Conservation (phyloP, 2,888 invertebrate species). For the Catocala sponsa region DNA sequence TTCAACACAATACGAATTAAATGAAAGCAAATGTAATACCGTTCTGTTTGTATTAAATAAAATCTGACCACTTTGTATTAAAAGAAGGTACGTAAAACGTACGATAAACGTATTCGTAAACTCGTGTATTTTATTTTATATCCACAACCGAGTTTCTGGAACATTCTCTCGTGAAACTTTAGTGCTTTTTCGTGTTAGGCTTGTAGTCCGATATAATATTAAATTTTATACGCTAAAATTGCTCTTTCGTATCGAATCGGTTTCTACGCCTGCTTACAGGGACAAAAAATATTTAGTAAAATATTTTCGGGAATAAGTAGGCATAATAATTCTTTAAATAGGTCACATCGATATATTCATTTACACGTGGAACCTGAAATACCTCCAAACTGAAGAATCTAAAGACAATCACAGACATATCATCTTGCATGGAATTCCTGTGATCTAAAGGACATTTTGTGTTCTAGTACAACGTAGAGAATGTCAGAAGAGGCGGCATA, state of each 20-base stretch:
- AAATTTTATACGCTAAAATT: constrained; percentile 37
- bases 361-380: too few species aligned
- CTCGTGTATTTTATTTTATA: constrained; percentile 26
- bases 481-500: too few species aligned
- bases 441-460: too few species aligned
- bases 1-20: too few species aligned
- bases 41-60: too few species aligned
- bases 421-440: too few species aligned
- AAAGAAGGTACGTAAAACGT: background rate
- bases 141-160: constrained; percentile 25
- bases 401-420: too few species aligned
- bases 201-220: constrained; percentile 38
- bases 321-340: too few species aligned
- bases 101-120: constrained; percentile 21
- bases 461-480: too few species aligned
- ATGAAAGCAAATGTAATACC: too few species aligned
- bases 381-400: too few species aligned
- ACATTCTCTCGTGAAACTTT: constrained; percentile 38
- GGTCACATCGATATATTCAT: too few species aligned
- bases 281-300: constrained; percentile 1
- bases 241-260: constrained; percentile 22
- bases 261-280: constrained; percentile 15
- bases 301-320: background rate
- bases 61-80: background rate
- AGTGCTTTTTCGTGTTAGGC: constrained; percentile 58